Base-by-base conservation (phyloP, 2,888 invertebrate species). In the Pollenia angustigena region DNA sequence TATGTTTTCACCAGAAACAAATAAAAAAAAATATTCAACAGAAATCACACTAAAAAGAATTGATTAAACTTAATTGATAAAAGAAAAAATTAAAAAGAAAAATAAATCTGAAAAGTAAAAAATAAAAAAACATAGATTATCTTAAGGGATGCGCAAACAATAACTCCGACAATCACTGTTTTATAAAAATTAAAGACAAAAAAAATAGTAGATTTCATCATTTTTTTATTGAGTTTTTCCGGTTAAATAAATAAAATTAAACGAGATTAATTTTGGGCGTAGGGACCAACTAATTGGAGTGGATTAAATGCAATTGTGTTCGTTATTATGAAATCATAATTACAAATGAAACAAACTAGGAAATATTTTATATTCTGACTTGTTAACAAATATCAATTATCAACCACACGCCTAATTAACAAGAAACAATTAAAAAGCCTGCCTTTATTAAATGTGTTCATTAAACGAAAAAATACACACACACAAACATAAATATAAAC, bases 361-460 rank as follows among this genome's bases (percentile, higher is more conserved):
- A 54, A 72, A 71, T 18, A 12, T 44, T 54, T 44, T 54, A 44
- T 64, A 64, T 71, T 62, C 44, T 44, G 52, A 85, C 64, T 62
- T 79, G 69, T 64, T 72, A 82, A 85, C 74, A 69, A 75, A 75
- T 56, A 86, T 83, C 86, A 83, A 86, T 86, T 83, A 83, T 52
- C 58, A 85, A 80, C 82, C 82, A 83, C 82, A 83, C 86, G 86
- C 86, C 86, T 76, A 56, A 60, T 58, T n/a, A 18, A 62, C 54
- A 81, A 12, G 12, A 74, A 52, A 83, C 76, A 82, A 86, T 80
- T 82, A 68, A 75, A 71, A 81, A 78, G 54, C 72, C 84, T 78
- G 84, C 78, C 87, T 84, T 87, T 79, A 84, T 68, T 81, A 78
- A 87, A 81, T 87, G 87, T 87, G 84, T 84, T 87, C 87, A 87